Evolutionary conservation across 2,113 vertebrate genomes (phyloP), one percentile per base, ranked within the genome.

Genomic region (Theropithecus gelada): DNA sequence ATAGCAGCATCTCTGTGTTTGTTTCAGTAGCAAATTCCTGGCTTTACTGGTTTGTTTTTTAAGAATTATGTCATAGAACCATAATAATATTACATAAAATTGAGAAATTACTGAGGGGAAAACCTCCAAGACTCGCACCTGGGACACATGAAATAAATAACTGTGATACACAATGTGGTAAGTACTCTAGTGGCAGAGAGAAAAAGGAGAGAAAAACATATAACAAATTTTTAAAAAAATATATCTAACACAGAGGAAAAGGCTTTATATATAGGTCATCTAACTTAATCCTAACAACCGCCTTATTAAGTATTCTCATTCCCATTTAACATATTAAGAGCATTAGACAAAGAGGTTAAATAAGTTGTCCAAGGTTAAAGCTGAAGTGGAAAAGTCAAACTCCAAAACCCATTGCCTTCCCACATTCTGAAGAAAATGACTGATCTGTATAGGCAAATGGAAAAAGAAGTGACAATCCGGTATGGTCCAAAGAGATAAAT

Each of bases 21-120:
- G 32, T 94, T 95, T 93, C 55, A 68, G n/a, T 55, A 87, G 38
- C 27, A 84, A 96, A 59, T 61, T 75, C 35, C 82, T 91, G 9
- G 40, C 14, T 64, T 91, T 52, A 93, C 16, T 76, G 7, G 32
- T 52, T 90, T 59, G 27, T 45, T 91, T 55, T 82, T 90, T 75
- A 75, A 68, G 52, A 90, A 80, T 92, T 68, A 90, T 83, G 90
- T 91, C 55, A 82, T 0, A 92, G 20, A 85, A 8, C 48, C 32
- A 64, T 32, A 55, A 43, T 52, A 72, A 6, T 55, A 79, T 16
- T 68, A 50, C 18, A 57, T 40, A 88, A 79, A 93, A 17, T 27
- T 68, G 11, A 81, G 17, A 87, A 87, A 76, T 13, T 68, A 91
- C 35, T 73, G n/a, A 82, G 18, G 32, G 20, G 73, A n/a, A 88